Evolutionary conservation across 2,888 invertebrate genomes (phyloP).

Genomic region (Graphium colonna): DNA sequence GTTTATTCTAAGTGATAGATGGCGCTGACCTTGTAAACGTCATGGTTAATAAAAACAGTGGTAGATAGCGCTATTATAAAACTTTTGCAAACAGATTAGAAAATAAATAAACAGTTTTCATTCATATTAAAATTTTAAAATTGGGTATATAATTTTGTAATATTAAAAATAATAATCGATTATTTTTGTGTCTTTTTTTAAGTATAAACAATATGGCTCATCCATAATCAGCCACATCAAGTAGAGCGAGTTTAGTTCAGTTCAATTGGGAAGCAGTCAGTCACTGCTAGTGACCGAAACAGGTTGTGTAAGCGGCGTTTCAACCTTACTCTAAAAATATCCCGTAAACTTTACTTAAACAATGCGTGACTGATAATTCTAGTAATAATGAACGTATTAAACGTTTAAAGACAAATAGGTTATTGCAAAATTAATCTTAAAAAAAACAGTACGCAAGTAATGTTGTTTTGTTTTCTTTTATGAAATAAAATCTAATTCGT

Average conservation of each 20-base stretch:
- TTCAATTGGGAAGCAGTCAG: conserved; percentile 27
- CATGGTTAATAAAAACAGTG: not conserved
- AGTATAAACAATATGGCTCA: not conserved
- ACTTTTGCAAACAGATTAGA: not conserved
- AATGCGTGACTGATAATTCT: conserved; percentile 39
- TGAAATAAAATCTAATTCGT: conserved; percentile 32
- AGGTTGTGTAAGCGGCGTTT: conserved; percentile 37
- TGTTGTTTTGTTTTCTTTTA: conserved; percentile 22
- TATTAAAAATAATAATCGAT: not conserved
- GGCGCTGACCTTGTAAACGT: not conserved
- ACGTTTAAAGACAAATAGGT: conserved; percentile 31
- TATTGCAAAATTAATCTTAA: conserved; percentile 23
- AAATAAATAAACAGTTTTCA: not conserved
- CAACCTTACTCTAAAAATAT: conserved; percentile 50
- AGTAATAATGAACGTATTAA: conserved; percentile 45
- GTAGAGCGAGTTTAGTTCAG: conserved; percentile 37
- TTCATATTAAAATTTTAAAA: not conserved
- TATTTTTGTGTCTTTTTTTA: too few relatives aligned
- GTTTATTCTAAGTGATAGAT: too few relatives aligned
- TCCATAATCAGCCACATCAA: conserved; percentile 36
- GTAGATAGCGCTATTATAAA: conserved; percentile 8
- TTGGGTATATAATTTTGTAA: not conserved
- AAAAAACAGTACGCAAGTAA: not conserved
- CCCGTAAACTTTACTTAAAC: conserved; percentile 41
- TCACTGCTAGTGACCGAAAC: conserved; percentile 48